These are phyloP conservation scores for Sesia apiformis DNA, from an alignment of 2,888 invertebrate genomes.

Conservation along the genomic window DNA sequence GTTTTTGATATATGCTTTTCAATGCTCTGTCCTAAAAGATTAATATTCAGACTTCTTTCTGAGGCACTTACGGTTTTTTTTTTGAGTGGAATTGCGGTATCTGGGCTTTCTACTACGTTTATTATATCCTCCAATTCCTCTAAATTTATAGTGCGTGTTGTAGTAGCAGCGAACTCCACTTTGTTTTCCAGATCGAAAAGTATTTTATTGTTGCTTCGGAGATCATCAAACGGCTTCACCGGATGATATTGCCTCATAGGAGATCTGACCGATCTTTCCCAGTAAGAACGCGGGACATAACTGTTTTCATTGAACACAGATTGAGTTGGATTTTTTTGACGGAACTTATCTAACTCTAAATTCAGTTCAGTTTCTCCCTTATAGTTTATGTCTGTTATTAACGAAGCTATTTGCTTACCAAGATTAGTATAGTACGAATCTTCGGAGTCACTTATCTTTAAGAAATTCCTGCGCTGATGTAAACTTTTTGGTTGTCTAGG, in stretches of 20 bases:
- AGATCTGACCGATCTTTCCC: slow-evolving; percentile 58
- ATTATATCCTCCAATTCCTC: slow-evolving; percentile 53
- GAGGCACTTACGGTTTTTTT: neutral
- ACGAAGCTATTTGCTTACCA: slow-evolving; percentile 54
- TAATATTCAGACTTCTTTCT: neutral
- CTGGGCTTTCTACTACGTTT: slow-evolving; percentile 8
- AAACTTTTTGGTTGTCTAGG: slow-evolving; percentile 11
- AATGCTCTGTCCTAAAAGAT: neutral
- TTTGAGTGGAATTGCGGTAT: neutral
- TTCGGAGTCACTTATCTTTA: slow-evolving; percentile 17
- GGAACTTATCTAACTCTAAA: slow-evolving; percentile 26
- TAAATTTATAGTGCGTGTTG: slow-evolving; percentile 30
- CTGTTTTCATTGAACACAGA: slow-evolving; percentile 33
- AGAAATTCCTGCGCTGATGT: slow-evolving; percentile 8
- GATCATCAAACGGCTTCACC: slow-evolving; percentile 12
- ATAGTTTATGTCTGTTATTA: slow-evolving; percentile 42
- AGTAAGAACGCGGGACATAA: slow-evolving; percentile 40
- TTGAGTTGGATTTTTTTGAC: slow-evolving; percentile 15
- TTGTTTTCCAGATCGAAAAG: slow-evolving; percentile 50
- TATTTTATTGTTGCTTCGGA: slow-evolving; percentile 37
- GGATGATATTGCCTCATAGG: slow-evolving; percentile 25
- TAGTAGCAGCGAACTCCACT: slow-evolving; percentile 37
- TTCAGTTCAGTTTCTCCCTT: slow-evolving; percentile 28
- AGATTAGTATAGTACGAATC: slow-evolving; percentile 46
- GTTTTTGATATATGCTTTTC: neutral